Evolutionary conservation across 2,113 vertebrate species (phyloP).

Genomic region (Scophthalmus maximus): DNA sequence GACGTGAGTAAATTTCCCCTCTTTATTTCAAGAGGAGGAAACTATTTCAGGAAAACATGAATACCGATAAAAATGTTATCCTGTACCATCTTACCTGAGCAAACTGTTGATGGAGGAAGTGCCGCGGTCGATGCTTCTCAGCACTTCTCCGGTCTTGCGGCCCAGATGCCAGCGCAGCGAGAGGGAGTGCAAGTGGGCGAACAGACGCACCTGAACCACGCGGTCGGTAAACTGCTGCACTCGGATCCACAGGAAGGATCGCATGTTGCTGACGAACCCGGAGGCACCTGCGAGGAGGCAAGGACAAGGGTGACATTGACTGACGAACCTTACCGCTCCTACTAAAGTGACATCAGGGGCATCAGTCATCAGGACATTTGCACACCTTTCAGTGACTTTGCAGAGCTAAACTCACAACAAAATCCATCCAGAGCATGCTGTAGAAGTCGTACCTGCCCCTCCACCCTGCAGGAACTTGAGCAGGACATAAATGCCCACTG

Average conservation of each 20-base stretch:
- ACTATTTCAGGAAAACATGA: not conserved
- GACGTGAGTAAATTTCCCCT: not conserved
- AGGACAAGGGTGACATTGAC: not conserved
- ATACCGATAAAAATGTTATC: no score
- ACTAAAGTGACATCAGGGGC: not conserved
- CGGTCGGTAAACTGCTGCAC: constrained; percentile 97
- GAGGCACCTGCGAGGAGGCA: constrained; percentile 77
- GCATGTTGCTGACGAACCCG: constrained; percentile 93
- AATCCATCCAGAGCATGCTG: no score
- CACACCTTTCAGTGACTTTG: not conserved
- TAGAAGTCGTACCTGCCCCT: constrained; percentile 86
- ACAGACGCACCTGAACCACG: constrained; percentile 90
- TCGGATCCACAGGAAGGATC: constrained; percentile 94
- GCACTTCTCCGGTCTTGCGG: constrained; percentile 92
- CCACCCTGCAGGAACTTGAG: constrained; percentile 95
- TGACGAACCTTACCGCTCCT: not conserved
- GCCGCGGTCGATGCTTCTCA: constrained; percentile 92
- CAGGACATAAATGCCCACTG: constrained; percentile 88
- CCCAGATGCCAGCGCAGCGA: constrained; percentile 95
- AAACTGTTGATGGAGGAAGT: constrained; percentile 93
- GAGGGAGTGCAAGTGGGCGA: constrained; percentile 89
- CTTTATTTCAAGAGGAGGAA: not conserved
- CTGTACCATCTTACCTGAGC: constrained; percentile 84
- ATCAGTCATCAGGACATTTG: not conserved
- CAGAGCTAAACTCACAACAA: no score